Conservation (phyloP, 2,797 vertebrate species). For the Nyctibius grandis region DNA sequence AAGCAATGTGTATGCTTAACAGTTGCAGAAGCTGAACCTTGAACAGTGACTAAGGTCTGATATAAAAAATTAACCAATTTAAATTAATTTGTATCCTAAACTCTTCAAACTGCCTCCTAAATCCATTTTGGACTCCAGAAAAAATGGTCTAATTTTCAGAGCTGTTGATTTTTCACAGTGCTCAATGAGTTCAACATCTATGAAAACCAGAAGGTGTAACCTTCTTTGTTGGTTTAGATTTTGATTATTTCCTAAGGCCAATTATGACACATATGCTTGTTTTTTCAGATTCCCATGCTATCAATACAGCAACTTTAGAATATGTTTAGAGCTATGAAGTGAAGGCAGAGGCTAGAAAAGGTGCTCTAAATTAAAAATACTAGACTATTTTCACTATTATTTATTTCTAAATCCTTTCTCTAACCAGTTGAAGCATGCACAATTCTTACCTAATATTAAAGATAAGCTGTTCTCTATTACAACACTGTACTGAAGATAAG, state of each 20-base stretch:
- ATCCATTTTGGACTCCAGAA: background rate
- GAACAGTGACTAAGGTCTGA: background rate
- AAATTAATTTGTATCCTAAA: background rate
- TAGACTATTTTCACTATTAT: background rate
- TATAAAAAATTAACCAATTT: background rate
- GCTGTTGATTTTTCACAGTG: background rate
- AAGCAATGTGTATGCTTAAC: background rate
- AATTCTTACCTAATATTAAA: background rate
- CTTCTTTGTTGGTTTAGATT: background rate
- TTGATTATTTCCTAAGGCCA: background rate
- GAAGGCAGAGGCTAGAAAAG: background rate
- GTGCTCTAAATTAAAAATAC: background rate
- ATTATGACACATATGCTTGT: rapidly evolving
- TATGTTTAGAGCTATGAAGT: rapidly evolving
- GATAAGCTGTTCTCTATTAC: background rate
- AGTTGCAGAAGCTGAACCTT: background rate
- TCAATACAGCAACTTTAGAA: background rate
- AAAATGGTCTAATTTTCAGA: background rate
- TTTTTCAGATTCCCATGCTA: background rate
- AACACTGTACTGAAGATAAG: background rate
- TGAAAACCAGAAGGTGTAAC: background rate
- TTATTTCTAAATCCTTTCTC: background rate
- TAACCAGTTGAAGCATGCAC: rapidly evolving
- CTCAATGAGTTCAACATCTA: background rate
- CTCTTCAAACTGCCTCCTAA: background rate